phyloP scores from a whole-genome alignment of 1,140 invertebrate genomes.

The Drosophila hydei region DNA sequence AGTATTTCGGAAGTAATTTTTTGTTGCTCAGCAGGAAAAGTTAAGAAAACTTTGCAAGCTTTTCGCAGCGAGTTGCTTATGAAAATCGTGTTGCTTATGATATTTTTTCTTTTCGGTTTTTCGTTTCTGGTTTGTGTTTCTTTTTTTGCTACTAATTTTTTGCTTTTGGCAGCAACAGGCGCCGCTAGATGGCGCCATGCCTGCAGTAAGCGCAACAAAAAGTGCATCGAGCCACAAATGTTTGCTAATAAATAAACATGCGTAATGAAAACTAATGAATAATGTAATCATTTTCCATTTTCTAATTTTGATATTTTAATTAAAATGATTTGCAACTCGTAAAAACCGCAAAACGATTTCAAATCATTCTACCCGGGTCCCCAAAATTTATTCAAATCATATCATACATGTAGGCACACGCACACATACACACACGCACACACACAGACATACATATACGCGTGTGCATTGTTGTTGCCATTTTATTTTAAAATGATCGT shows the following conservation, averaged over 20 bases:
- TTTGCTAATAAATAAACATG: conserved; percentile 76
- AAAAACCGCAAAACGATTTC: conserved; percentile 84
- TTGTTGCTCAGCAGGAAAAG: conserved; percentile 28
- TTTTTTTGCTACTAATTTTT: not conserved
- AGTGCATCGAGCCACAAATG: conserved; percentile 42
- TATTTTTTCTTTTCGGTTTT: not conserved
- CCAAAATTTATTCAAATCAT: conserved; percentile 71
- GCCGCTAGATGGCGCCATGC: conserved; percentile 68
- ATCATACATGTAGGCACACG: conserved; percentile 54
- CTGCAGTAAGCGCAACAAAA: conserved; percentile 27
- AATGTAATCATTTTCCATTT: conserved; percentile 84
- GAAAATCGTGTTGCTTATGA: conserved; percentile 25
- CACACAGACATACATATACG: not conserved
- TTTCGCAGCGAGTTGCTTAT: conserved; percentile 48
- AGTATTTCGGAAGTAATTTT: conserved; percentile 35
- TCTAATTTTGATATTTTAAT: conserved; percentile 84
- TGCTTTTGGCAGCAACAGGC: not conserved
- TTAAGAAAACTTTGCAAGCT: conserved; percentile 71
- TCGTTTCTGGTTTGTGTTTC: conserved; percentile 4
- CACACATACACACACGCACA: conserved; percentile 8
- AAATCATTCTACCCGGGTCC: conserved; percentile 68
- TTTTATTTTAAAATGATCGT: conserved; percentile 80
- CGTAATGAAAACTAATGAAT: conserved; percentile 84
- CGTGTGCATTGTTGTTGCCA: conserved; percentile 34
- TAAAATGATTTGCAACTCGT: conserved; percentile 84